Conservation (phyloP, 92 coral and sea anemone genomes). For the Ricordea florida region DNA sequence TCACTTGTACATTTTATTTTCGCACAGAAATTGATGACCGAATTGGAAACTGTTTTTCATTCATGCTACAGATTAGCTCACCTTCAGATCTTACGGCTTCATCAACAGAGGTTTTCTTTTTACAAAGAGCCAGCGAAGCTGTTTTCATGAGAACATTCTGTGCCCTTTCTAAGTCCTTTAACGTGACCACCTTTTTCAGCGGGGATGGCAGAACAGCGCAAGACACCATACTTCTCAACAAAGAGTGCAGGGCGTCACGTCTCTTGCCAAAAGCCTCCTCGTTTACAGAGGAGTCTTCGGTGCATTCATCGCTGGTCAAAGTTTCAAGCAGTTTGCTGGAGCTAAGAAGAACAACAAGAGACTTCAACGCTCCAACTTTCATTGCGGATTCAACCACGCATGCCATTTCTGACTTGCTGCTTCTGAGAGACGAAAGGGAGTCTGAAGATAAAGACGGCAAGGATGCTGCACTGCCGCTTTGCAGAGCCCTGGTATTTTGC, state of each 20-base stretch:
- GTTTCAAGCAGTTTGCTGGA: constrained; percentile 56
- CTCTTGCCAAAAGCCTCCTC: constrained; percentile 11
- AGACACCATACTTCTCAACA: constrained; percentile 72
- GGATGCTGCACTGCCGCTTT: neutral
- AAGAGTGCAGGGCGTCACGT: constrained; percentile 16
- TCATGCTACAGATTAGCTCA: neutral
- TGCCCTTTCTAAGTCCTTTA: constrained; percentile 79
- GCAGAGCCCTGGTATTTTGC: neutral
- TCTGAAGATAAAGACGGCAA: neutral
- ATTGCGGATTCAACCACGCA: constrained; percentile 54
- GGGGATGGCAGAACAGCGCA: constrained; percentile 79
- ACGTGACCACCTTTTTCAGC: constrained; percentile 56
- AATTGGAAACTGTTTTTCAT: too few species aligned
- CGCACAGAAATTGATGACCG: too few species aligned
- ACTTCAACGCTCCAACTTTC: constrained; percentile 70
- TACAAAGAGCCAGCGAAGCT: constrained; percentile 14
- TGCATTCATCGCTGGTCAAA: constrained; percentile 21
- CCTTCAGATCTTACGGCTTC: neutral
- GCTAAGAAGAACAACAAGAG: constrained; percentile 73
- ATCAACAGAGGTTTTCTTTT: neutral
- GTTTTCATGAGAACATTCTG: constrained; percentile 68
- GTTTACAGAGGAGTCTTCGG: neutral
- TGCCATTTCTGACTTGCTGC: constrained; percentile 7
- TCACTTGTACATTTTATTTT: too few species aligned
- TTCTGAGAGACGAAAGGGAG: neutral